Evolutionary conservation across 2,888 invertebrate species (phyloP), one percentile per base, ranked within the genome.

Genomic region (Pardosa pseudoannulata): DNA sequence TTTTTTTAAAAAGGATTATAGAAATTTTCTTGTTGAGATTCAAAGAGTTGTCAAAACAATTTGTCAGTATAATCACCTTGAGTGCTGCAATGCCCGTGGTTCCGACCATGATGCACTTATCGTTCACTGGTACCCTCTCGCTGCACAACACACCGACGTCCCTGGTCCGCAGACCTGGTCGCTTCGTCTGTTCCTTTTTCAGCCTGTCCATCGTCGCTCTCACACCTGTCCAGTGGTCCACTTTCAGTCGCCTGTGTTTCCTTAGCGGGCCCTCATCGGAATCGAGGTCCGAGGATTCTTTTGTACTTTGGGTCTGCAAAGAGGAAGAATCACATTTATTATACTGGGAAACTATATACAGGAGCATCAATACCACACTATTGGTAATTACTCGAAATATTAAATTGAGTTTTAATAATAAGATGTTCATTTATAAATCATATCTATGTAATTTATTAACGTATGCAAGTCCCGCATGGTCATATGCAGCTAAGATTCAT

Each of bases 31-130:
- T n/a, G n/a, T n/a, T n/a, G n/a, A n/a, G n/a, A n/a, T n/a, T n/a
- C n/a, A n/a, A n/a, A n/a, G n/a, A n/a, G n/a, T n/a, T n/a, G n/a
- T n/a, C n/a, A n/a, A n/a, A n/a, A n/a, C n/a, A n/a, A 6, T n/a
- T n/a, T n/a, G n/a, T n/a, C n/a, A n/a, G n/a, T n/a, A n/a, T 23
- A 5, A 1, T 70, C 73, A 85, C 83, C 78, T 89, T 89, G 29
- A 89, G 56, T 27, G 89, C 88, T 27, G 83, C 85, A 16, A 89
- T 89, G 3, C 89, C 89, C 11, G 88, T 89, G 9, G 79, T 83
- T 7, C 89, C 89, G 27, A 89, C 89, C 89, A 89, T 89, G 3
- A 89, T 74, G 29, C 89, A 83, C 31, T 89, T 89, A 36, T 89
- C 89, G 70, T 87, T 88, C 11, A 87, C 76, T 5, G 76, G 72